Evolutionary conservation across 2,888 invertebrate genomes (phyloP), one percentile per base, ranked within the genome.

Genomic region (Azorinus chamasolen): DNA sequence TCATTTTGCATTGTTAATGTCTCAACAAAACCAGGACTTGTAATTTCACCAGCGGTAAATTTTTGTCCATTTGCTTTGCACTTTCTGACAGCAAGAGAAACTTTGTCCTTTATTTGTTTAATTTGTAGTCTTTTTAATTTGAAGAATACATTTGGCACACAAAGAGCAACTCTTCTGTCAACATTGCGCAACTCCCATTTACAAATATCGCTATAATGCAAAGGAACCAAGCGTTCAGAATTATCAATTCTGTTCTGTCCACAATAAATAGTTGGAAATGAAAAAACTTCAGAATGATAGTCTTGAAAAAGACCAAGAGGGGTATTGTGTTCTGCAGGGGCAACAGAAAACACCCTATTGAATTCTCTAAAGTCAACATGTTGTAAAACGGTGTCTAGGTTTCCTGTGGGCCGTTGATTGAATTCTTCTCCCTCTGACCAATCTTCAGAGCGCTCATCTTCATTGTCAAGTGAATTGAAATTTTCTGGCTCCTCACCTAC

Each of bases 111-210:
- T n/a, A 64, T 73, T 27, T 73, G 73, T 22, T n/a, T 72, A 22
- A 72, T 59, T 27, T 73, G 73, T 22, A 73, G 18, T 22, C 61
- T 37, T 45, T 74, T 74, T 43, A 74, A 43, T 46, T 73, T 74
- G 51, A 62, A 66, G 18, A 74, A 74, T 12, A 68, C 57, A 43
- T 74, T 74, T 45, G 66, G 59, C 10, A 59, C 12, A 51, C 63
- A 50, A 1, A 61, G 2, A 24, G 73, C 73, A n/a, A 73, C 73
- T 6, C 73, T 22, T 51, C 73, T 65, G 32, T 73, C 73, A 20
- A 66, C 54, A 68, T 68, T 68, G 16, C 68, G 24, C 1, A 74
- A 18, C 57, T 74, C 74, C 68, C 68, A 68, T 43, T 73, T 73
- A 24, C 65, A 66, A 20, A 73, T 61, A 39, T n/a, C 45, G 41